Conservation (phyloP, 2,113 vertebrate species). For the Zapornia atra region DNA sequence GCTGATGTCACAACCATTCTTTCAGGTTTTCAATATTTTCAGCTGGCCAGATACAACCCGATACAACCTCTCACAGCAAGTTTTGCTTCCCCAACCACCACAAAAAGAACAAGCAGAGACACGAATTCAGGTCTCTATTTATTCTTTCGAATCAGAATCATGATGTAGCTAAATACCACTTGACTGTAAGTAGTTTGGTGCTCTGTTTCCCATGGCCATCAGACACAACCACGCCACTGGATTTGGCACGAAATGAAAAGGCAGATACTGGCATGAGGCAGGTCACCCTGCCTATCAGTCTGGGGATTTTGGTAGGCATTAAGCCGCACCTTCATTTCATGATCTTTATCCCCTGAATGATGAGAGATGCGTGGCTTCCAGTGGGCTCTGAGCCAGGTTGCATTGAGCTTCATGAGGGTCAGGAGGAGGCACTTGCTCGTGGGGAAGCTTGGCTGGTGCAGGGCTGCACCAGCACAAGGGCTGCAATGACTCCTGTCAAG, state of each 20-base stretch:
- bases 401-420: accelerated
- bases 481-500: neutral
- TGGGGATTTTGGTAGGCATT: neutral
- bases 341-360: neutral
- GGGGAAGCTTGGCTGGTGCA: neutral
- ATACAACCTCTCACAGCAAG: neutral
- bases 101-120: neutral
- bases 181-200: neutral
- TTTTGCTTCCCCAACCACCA: neutral
- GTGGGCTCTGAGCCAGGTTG: neutral
- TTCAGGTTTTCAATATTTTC: neutral
- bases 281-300: neutral
- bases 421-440: neutral
- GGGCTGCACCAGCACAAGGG: neutral
- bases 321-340: neutral
- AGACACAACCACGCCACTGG: neutral
- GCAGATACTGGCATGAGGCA: neutral
- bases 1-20: neutral
- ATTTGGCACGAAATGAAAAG: neutral
- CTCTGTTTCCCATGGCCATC: neutral
- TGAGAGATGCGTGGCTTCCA: neutral
- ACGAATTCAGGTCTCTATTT: neutral
- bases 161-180: neutral
- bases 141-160: neutral
- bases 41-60: neutral